phyloP scores from a whole-genome alignment of 2,797 vertebrate species.

The Cephalopachus bancanus region DNA sequence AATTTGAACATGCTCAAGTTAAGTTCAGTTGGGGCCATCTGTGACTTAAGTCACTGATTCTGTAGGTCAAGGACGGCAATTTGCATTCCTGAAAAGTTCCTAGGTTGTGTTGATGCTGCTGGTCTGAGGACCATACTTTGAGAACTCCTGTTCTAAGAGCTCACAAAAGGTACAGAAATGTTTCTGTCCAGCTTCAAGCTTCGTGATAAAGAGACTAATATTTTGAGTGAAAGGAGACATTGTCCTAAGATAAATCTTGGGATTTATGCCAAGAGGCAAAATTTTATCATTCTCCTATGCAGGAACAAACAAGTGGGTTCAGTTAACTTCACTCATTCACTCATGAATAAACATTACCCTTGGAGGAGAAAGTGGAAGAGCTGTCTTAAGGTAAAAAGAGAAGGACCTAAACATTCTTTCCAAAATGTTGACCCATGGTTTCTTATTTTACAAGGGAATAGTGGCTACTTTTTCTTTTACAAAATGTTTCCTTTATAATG shows the following conservation, averaged over 20 bases:
- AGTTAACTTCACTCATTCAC: slow-evolving; percentile 8
- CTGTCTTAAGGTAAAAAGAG: not conserved
- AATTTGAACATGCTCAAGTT: not conserved
- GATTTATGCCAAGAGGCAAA: slow-evolving; percentile 31
- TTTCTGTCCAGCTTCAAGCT: not conserved
- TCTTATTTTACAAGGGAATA: slow-evolving; percentile 5
- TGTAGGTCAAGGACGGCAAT: not conserved
- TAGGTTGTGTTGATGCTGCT: not conserved
- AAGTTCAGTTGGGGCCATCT: not conserved
- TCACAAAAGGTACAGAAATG: not conserved
- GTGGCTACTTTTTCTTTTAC: slow-evolving; percentile 31
- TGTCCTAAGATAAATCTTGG: slow-evolving; percentile 26
- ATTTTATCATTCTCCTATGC: not conserved
- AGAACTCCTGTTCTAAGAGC: not conserved
- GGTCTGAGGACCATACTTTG: not conserved
- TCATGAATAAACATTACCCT: not conserved
- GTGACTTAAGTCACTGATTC: not conserved
- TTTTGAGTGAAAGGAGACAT: not conserved
- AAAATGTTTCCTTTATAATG: slow-evolving; percentile 28
- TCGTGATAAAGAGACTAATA: slow-evolving; percentile 33
- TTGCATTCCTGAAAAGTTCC: not conserved
- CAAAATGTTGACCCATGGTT: not conserved
- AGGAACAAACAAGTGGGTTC: not conserved
- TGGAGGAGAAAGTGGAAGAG: not conserved
- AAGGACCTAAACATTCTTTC: not conserved